A percentile compares a stretch with the other conserved stretches of the same genome.
Evolutionary conservation across 2,113 vertebrate species (phyloP).

Genomic region (Pipra filicauda): DNA sequence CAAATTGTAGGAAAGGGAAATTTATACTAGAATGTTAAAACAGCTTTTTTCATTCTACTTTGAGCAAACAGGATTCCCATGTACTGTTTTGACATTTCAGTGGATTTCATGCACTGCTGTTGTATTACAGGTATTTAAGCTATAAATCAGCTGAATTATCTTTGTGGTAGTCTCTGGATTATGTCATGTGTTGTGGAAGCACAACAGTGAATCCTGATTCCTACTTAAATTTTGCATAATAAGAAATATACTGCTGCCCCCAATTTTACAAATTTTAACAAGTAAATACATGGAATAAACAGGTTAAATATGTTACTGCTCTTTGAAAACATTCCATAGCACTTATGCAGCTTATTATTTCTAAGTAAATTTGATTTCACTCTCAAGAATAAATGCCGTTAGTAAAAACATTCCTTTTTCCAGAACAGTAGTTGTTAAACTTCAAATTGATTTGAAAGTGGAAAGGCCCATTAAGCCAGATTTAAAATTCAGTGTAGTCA

Average conservation of each 20-base stretch:
- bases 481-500: background rate
- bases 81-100: background rate
- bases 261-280: background rate
- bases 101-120: background rate
- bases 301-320: background rate
- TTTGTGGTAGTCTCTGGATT: background rate
- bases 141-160: background rate
- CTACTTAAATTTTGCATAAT: background rate
- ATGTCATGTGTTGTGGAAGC: background rate
- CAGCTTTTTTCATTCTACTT: background rate
- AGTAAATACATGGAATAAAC: background rate
- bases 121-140: background rate
- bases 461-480: background rate
- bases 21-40: background rate
- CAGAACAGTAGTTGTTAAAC: background rate
- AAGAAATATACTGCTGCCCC: rapidly evolving
- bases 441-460: background rate
- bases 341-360: background rate
- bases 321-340: background rate
- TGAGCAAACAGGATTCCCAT: background rate
- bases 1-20: background rate
- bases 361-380: background rate
- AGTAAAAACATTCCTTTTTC: background rate
- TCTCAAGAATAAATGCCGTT: background rate
- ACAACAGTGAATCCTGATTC: background rate